Percentiles rank a stretch among this genome's conserved stretches.
These are phyloP conservation scores for Coreius guichenoti DNA, from an alignment of 2,797 vertebrate genomes.

Conservation along the genomic window DNA sequence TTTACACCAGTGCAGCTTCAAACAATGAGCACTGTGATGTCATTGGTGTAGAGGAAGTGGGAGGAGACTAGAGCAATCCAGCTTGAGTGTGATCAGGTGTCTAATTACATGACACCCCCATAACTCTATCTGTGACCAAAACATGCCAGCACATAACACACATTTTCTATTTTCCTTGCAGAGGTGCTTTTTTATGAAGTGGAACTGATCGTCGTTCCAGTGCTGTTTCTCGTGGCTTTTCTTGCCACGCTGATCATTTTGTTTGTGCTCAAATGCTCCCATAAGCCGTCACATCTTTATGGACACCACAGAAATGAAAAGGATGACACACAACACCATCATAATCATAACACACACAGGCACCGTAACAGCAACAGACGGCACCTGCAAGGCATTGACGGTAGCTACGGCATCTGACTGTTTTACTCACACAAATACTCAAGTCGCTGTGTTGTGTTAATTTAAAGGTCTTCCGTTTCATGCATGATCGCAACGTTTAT, in stretches of 20 bases:
- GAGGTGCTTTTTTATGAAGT: slow-evolving; percentile 69
- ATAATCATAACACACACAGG: background rate
- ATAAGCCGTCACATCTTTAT: background rate
- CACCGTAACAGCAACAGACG: background rate
- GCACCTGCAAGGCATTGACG: slow-evolving; percentile 72
- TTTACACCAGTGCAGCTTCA: background rate
- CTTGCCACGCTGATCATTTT: slow-evolving; percentile 75
- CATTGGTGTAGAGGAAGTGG: background rate
- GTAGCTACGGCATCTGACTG: slow-evolving; percentile 62
- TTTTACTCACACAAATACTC: background rate
- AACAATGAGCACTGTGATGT: background rate
- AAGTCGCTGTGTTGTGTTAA: background rate
- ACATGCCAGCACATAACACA: background rate
- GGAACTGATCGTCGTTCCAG: slow-evolving; percentile 86
- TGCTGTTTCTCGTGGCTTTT: slow-evolving; percentile 77
- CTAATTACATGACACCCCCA: background rate
- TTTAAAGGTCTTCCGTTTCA: background rate
- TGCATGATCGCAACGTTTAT: slow-evolving; percentile 1
- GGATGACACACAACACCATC: slow-evolving; percentile 16
- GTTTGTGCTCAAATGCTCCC: slow-evolving; percentile 62
- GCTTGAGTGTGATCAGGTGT: background rate
- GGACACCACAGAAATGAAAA: background rate
- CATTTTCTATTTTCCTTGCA: slow-evolving; percentile 51
- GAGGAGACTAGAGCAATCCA: background rate
- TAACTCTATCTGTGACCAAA: background rate